Conservation (phyloP, 1,140 invertebrate genomes). For the Lasioglossum albipes region DNA sequence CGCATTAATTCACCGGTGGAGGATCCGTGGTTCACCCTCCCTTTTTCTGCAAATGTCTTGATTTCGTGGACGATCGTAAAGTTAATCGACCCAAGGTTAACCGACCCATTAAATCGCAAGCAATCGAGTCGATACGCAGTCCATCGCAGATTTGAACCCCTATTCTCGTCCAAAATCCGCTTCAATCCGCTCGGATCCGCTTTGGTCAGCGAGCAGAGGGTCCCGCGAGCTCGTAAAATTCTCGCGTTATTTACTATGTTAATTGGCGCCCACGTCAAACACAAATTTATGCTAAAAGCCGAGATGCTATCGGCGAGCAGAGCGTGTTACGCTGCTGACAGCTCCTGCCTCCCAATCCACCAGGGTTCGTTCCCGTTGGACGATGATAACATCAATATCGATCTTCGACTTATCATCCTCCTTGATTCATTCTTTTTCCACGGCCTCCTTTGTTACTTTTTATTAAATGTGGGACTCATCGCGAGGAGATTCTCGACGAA, state of each 20-base stretch:
- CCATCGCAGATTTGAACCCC: not conserved
- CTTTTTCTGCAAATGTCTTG: constrained; percentile 46
- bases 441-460: constrained; percentile 1
- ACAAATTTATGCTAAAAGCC: constrained; percentile 73
- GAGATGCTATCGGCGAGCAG: constrained; percentile 63
- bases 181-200: not conserved
- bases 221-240: constrained; percentile 45
- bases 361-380: constrained; percentile 15
- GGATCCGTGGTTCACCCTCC: constrained; percentile 13
- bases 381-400: constrained; percentile 53
- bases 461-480: not conserved
- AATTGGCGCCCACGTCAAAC: constrained; percentile 70
- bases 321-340: constrained; percentile 62
- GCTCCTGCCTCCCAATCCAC: constrained; percentile 49
- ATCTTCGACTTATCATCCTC: constrained; percentile 49
- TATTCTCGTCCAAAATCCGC: constrained; percentile 47
- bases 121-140: constrained; percentile 48
- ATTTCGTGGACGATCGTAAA: constrained; percentile 49
- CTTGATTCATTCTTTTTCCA: not conserved
- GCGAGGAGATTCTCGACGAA: no score
- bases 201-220: constrained; percentile 1
- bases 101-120: constrained; percentile 54
- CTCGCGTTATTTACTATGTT: constrained; percentile 69
- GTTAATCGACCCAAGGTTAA: constrained; percentile 47
- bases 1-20: constrained; percentile 54